These are phyloP conservation scores for Megalops atlanticus DNA, from an alignment of 2,113 vertebrate species.

Conservation along the genomic window DNA sequence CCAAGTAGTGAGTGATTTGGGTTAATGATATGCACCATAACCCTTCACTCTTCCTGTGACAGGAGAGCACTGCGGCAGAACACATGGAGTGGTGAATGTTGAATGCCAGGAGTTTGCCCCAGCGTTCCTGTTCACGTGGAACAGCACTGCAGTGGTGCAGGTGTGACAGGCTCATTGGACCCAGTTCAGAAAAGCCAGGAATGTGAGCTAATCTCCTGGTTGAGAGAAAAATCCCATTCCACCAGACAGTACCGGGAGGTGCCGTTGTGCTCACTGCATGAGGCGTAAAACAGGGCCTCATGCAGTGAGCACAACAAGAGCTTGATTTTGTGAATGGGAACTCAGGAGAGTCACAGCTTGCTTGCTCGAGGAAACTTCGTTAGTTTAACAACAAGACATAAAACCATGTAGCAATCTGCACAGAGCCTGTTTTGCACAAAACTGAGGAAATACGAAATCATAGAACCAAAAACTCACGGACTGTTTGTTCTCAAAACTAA, in stretches of 20 bases:
- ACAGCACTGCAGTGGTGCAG: not conserved
- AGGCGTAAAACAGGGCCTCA: too few relatives aligned
- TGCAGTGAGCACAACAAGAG: not conserved
- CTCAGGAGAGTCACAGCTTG: not conserved
- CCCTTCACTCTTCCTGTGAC: conserved; percentile 13
- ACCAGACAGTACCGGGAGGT: too few relatives aligned
- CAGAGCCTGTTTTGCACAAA: not conserved
- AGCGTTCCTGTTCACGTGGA: not conserved
- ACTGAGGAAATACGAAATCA: not conserved
- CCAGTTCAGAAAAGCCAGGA: not conserved
- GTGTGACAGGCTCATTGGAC: not conserved
- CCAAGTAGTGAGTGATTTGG: conserved; percentile 48
- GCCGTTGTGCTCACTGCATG: too few relatives aligned
- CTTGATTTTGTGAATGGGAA: not conserved
- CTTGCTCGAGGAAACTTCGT: not conserved
- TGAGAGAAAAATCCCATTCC: not conserved
- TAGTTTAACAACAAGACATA: too few relatives aligned
- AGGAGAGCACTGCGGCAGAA: not conserved
- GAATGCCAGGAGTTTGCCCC: not conserved
- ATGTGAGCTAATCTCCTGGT: conserved; percentile 2
- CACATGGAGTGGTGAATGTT: not conserved
- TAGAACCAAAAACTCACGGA: too few relatives aligned
- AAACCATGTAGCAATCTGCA: not conserved
- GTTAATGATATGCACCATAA: conserved; percentile 54
- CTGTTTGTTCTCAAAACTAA: too few relatives aligned